Evolutionary conservation across 2,888 invertebrate species (phyloP).

Genomic region (Metellina segmentata): DNA sequence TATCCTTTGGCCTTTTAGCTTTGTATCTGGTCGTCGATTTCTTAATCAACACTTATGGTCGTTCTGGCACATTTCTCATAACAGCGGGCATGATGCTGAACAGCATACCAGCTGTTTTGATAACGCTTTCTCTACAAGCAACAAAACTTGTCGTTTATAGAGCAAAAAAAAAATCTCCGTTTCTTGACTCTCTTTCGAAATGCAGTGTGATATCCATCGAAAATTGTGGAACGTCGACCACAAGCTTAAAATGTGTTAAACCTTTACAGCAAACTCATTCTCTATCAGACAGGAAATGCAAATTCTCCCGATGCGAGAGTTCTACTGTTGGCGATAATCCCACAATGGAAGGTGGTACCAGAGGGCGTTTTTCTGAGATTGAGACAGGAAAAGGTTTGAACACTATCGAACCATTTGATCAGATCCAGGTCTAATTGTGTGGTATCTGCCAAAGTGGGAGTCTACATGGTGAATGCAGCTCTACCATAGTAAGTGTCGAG

Average conservation of each 20-base stretch:
- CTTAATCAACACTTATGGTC: background rate
- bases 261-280: background rate
- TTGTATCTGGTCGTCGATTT: background rate
- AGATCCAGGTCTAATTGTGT: too few relatives aligned
- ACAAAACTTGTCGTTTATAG: background rate
- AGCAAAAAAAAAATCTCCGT: background rate
- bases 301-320: too few relatives aligned
- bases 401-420: too few relatives aligned
- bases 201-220: too few relatives aligned
- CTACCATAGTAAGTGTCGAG: too few relatives aligned
- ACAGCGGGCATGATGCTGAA: constrained; percentile 6
- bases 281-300: background rate
- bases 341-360: background rate
- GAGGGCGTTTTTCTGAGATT: too few relatives aligned
- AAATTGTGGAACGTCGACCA: background rate
- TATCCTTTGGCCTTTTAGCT: background rate
- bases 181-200: background rate
- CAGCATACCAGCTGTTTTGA: constrained; percentile 2
- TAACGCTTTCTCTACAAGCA: background rate
- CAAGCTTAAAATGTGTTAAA: background rate
- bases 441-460: too few relatives aligned
- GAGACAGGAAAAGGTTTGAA: too few relatives aligned
- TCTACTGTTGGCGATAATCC: background rate
- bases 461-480: too few relatives aligned
- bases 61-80: constrained; percentile 2